Base-by-base conservation (phyloP, 2,888 invertebrate genomes). In the Rutpela maculata region DNA sequence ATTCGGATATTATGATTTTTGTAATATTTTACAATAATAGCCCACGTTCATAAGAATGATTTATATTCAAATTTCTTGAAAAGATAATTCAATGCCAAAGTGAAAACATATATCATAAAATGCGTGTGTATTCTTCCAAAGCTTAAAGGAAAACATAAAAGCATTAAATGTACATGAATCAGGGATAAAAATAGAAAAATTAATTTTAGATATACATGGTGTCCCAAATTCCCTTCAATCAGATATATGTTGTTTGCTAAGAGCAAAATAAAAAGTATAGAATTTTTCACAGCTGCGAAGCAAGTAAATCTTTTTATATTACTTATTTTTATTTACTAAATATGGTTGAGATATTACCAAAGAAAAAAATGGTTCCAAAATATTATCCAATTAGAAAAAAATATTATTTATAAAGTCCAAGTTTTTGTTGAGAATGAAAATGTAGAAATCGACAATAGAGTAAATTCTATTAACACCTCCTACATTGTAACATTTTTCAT, bases 131-230 rank as follows among this genome's bases (percentile, higher is more conserved):
- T 50, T 50, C 50, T 50, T 50, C 50, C 50, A 50, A 50, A 69
- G 38, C 60, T 12, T 22, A 35, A 60, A 59, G 22, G 9, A 70
- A 60, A 59, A 70, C 22, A 35, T 43, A 60, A 60, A 70, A 65
- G 70, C 59, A 43, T 70, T 60, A 60, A 38, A 70, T 70, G 35
- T 38, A 70, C 59, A 59, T 70, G 60, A 60, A 60, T 70, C 60
- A 22, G 19, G 60, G 17, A 17, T 62, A 43, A 59, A 70, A 70
- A 60, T 70, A 70, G 60, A 11, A 17, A 11, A 43, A 70, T n/a
- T 19, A 59, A 70, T 70, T 70, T 50, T 60, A 50, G 70, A 60
- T 59, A 19, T 19, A 19, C 19, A 19, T 19, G n/a, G 50, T n/a
- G 50, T 15, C 50, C 50, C n/a, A 50, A 15, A 12, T n/a, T n/a